phyloP scores from a whole-genome alignment of 2,797 vertebrate species.

The Clarias laeviceps region DNA sequence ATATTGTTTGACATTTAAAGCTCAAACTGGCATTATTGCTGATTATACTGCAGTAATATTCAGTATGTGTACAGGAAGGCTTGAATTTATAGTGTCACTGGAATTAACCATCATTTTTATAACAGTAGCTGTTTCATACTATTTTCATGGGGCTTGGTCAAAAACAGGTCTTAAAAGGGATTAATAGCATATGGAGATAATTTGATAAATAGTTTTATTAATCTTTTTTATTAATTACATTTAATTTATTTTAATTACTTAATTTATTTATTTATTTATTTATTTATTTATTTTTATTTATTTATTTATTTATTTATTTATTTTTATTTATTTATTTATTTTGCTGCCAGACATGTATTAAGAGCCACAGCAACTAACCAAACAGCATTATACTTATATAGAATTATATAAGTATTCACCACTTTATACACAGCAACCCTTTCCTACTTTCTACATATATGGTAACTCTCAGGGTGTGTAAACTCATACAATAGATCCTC shows the following conservation, averaged over 20 bases:
- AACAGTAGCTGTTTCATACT: too few relatives aligned
- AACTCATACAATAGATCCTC: slow-evolving; percentile 18
- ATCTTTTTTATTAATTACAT: neutral
- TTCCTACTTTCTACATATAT: neutral
- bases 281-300: too few relatives aligned
- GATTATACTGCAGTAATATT: neutral
- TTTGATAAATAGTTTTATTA: neutral
- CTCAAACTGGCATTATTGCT: neutral
- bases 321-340: too few relatives aligned
- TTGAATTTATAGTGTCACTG: neutral
- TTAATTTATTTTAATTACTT: too few relatives aligned
- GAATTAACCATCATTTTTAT: neutral
- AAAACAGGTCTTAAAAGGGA: neutral
- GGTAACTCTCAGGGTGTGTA: slow-evolving; percentile 20
- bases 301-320: too few relatives aligned
- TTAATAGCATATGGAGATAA: neutral
- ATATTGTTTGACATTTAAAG: neutral
- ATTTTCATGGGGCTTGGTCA: neutral
- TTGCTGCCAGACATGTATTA: neutral
- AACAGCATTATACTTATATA: too few relatives aligned
- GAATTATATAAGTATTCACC: too few relatives aligned
- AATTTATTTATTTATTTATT: too few relatives aligned
- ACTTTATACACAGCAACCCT: neutral
- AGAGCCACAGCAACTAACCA: neutral
- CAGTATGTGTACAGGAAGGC: neutral